Conservation (phyloP, 2,113 vertebrate genomes). For the Phrynosoma blainvillii region DNA sequence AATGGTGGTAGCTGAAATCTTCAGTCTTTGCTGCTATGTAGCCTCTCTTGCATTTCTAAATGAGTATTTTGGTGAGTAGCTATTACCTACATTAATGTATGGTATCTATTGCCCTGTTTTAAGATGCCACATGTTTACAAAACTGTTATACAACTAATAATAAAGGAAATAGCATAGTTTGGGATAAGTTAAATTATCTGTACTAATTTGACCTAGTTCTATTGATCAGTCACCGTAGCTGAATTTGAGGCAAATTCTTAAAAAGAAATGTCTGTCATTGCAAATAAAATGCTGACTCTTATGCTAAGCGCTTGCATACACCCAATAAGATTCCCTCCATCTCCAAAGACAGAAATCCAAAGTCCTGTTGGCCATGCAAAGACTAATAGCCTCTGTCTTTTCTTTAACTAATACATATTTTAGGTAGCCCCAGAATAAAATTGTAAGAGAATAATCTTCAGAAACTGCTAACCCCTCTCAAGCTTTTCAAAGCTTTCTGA, state of each 20-base stretch:
- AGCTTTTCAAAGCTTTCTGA: slow-evolving; percentile 28
- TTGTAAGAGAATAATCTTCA: slow-evolving; percentile 9
- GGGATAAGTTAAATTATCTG: not conserved
- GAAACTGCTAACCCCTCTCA: slow-evolving; percentile 37
- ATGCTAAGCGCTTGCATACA: not conserved
- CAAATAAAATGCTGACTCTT: not conserved
- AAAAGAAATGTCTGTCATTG: not conserved
- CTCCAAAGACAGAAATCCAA: not conserved
- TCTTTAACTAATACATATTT: not conserved
- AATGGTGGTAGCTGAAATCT: slow-evolving; percentile 94
- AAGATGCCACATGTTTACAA: not conserved
- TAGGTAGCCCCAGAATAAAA: not conserved
- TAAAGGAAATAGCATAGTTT: not conserved
- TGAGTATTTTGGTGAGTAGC: slow-evolving; percentile 93
- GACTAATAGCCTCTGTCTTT: not conserved
- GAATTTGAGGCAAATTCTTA: not conserved
- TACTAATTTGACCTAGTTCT: not conserved
- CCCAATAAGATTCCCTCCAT: not conserved
- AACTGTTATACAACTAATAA: not conserved
- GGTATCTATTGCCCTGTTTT: not conserved
- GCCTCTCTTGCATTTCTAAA: slow-evolving; percentile 97
- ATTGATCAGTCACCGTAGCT: not conserved
- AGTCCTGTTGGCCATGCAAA: not conserved
- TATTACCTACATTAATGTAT: slow-evolving; percentile 25
- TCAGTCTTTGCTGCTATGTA: slow-evolving; percentile 94